Conservation (phyloP, 2,888 invertebrate genomes). For the Mimas tiliae region DNA sequence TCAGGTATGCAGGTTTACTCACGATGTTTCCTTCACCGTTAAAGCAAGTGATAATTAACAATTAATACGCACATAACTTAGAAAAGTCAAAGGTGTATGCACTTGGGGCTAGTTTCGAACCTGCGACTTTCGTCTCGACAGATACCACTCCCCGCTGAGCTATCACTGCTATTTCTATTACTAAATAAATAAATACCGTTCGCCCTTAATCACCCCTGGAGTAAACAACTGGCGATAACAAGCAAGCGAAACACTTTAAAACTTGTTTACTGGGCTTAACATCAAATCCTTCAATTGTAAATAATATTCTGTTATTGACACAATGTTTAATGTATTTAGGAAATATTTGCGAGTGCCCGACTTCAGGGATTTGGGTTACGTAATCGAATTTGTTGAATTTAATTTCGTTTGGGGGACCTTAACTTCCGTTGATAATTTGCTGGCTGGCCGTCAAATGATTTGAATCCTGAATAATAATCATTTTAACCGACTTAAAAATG, state of each 20-base stretch:
- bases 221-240: conserved; percentile 12
- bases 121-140: too few species aligned
- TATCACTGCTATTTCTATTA: too few species aligned
- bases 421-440: background rate
- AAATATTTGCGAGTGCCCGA: conserved; percentile 4
- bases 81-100: too few species aligned
- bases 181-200: background rate
- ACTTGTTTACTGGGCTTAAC: conserved; percentile 22
- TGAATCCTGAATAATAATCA: background rate
- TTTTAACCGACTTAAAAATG: too few species aligned
- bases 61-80: too few species aligned
- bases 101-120: too few species aligned
- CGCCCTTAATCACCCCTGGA: background rate
- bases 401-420: background rate
- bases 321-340: conserved; percentile 17
- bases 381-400: conserved; percentile 19
- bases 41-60: too few species aligned
- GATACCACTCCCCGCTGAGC: too few species aligned
- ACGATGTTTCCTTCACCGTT: too few species aligned
- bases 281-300: conserved; percentile 14
- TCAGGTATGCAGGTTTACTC: too few species aligned
- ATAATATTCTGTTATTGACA: conserved; percentile 21
- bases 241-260: conserved; percentile 10
- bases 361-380: background rate
- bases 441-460: background rate